Base-by-base conservation (phyloP, 1,140 invertebrate genomes). In the Hormaphis cornu region DNA sequence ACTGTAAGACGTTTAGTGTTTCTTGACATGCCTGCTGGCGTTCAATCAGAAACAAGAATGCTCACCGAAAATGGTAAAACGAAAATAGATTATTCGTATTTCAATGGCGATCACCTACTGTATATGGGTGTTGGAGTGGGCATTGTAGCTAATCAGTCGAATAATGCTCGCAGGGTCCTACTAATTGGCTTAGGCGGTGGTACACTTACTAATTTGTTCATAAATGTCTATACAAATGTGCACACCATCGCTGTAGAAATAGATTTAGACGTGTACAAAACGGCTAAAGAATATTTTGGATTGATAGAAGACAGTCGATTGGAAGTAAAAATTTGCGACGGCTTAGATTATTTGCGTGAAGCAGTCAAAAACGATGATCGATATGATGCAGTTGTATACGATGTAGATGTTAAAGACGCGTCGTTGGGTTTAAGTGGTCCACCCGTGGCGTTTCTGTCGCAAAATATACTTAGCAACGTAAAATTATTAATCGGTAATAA, bases 131-230 rank as follows among this genome's bases (percentile, higher is more conserved):
- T 58, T 24, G 50, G 52, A 24, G 18, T 69, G 16, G 54, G 66
- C 9, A 26, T 54, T 69, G 9, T 28, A 70, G 59, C 44, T 30
- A 70, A 33, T 33, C 35, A 73, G 73, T 63, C 76, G 75, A 26
- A 73, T 78, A 44, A 69, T 73, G 3, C 74, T 79, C 9, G 79
- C 82, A 71, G 46, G 18, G 79, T 87, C 16, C 79, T 89, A 7
- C 77, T 96, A 16, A 80, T 97, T 72, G 95, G 94, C 24, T 81
- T 97, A 4, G 93, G 94, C 10, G 93, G 93, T 6, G 93, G 93
- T 69, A 85, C 87, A 6, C 79, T 97, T 1, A 87, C 89, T 73
- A 88, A 85, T 74, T 95, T 91, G 77, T 96, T n/a, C 85, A 86
- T 74, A 83, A 87, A 66, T 87, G 85, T 74, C 85, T 89, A 74